phyloP scores from a whole-genome alignment of 2,113 vertebrate genomes.

The Brachyhypopomus occidentalis region DNA sequence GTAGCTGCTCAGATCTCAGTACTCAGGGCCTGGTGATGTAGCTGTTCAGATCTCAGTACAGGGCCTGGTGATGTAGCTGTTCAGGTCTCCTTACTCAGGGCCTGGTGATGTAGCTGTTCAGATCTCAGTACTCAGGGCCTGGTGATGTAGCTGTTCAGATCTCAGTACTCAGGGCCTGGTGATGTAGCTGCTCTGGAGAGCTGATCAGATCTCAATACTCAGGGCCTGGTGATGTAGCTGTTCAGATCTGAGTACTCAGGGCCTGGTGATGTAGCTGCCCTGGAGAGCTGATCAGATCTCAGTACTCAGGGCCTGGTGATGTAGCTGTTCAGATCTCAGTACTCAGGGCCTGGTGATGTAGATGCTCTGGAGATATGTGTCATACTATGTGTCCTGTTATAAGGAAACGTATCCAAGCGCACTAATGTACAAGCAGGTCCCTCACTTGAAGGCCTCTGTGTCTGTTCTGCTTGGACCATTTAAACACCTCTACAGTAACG shows the following conservation, averaged over 20 bases:
- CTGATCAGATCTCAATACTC: too few relatives aligned
- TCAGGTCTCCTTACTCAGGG: too few relatives aligned
- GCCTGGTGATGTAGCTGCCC: slow-evolving; percentile 33
- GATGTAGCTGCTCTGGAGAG: slow-evolving; percentile 8
- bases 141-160: slow-evolving; percentile 29
- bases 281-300: too few relatives aligned
- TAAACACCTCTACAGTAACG: slow-evolving; percentile 24
- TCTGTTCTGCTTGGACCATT: not conserved
- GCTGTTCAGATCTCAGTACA: not conserved
- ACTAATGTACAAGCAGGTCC: not conserved
- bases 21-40: slow-evolving; percentile 10
- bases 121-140: slow-evolving; percentile 14
- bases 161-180: slow-evolving; percentile 26
- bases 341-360: slow-evolving; percentile 25
- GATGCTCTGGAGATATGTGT: slow-evolving; percentile 7
- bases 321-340: too few relatives aligned
- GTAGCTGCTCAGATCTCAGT: not conserved
- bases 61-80: slow-evolving; percentile 29
- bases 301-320: not conserved
- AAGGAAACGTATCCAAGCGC: not conserved
- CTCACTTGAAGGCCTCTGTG: slow-evolving; percentile 3
- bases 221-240: not conserved
- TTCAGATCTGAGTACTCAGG: not conserved
- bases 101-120: not conserved
- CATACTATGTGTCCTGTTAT: not conserved